A percentile compares a stretch with the other conserved stretches of the same genome.
Conservation (phyloP, 2,797 vertebrate genomes). For the Argentina silus region DNA sequence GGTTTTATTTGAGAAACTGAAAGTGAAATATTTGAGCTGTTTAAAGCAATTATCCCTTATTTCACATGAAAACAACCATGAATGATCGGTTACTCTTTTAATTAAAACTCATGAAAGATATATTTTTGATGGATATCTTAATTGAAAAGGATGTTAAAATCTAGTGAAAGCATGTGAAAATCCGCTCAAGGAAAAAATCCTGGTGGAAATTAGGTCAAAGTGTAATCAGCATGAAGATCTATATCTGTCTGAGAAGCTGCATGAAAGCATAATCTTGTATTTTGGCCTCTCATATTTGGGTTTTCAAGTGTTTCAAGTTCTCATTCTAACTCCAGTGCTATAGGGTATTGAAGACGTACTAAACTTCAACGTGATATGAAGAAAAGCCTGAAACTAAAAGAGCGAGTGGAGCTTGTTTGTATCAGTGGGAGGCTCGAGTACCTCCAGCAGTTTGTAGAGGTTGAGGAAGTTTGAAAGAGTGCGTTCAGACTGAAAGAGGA, state of each 20-base stretch:
- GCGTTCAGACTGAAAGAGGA: not conserved
- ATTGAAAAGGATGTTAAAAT: constrained; percentile 14
- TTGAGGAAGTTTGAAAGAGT: not conserved
- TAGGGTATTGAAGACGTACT: too few relatives aligned
- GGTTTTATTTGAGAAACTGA: not conserved
- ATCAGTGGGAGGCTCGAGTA: not conserved
- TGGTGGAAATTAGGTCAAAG: constrained; percentile 29
- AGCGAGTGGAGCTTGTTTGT: not conserved
- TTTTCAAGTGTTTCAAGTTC: not conserved
- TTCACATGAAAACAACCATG: not conserved
- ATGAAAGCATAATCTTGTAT: constrained; percentile 20
- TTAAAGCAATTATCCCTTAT: not conserved
- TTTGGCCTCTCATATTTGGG: constrained; percentile 14
- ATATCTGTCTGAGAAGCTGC: constrained; percentile 20
- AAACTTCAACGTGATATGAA: too few relatives aligned
- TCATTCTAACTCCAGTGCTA: not conserved
- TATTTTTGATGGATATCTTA: constrained; percentile 34
- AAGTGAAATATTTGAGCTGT: not conserved
- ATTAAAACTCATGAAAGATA: constrained; percentile 41
- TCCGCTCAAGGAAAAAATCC: constrained; percentile 3
- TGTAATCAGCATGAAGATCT: constrained; percentile 23
- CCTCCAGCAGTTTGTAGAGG: not conserved
- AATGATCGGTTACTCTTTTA: constrained; percentile 33
- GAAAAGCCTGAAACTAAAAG: not conserved
- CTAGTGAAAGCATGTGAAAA: not conserved